These are phyloP conservation scores for Turnix velox DNA, from an alignment of 2,113 vertebrate species.

Conservation along the genomic window DNA sequence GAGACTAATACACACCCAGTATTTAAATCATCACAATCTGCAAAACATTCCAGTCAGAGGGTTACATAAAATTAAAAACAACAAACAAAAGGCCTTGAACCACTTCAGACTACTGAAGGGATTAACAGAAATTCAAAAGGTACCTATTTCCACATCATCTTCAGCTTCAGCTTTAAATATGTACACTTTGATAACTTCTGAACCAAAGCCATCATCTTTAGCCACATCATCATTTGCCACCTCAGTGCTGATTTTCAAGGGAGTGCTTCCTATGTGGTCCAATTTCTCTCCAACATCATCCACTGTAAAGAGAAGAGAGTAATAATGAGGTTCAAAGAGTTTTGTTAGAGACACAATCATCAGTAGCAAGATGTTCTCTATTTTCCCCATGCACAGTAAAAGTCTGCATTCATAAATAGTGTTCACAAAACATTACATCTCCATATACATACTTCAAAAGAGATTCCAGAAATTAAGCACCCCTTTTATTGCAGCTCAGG, in stretches of 20 bases:
- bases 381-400: neutral
- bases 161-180: constrained; percentile 99
- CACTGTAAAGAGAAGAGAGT: constrained; percentile 76
- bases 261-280: constrained; percentile 89
- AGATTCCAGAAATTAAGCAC: neutral
- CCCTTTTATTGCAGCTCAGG: neutral
- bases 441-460: neutral
- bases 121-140: neutral
- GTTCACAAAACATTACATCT: neutral
- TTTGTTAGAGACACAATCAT: neutral
- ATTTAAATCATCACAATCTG: neutral
- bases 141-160: constrained; percentile 97
- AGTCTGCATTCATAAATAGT: neutral
- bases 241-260: constrained; percentile 93
- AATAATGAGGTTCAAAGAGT: constrained; percentile 11
- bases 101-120: neutral
- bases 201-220: constrained; percentile 91
- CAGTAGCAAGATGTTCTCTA: neutral
- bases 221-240: constrained; percentile 87
- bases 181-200: constrained; percentile 99
- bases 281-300: constrained; percentile 97
- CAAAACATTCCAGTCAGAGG: neutral
- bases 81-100: neutral
- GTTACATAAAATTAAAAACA: neutral
- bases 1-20: neutral